Percentiles rank a stretch among this genome's conserved stretches.
Evolutionary conservation across 2,888 invertebrate genomes (phyloP).

Genomic region (Ophraella communa): DNA sequence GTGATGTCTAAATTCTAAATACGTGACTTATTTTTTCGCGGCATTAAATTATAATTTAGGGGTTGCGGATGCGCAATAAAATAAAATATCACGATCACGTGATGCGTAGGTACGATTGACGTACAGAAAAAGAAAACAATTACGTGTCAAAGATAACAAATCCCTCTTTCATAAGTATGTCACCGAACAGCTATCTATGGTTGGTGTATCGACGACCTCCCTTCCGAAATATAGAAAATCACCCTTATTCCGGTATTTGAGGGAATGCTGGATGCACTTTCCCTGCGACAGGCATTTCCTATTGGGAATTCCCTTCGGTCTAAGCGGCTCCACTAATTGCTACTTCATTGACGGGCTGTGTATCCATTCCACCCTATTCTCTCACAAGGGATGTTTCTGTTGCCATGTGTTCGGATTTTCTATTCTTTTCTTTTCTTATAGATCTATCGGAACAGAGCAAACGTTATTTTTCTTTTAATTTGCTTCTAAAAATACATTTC

Average conservation of each 20-base stretch:
- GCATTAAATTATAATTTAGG: background rate
- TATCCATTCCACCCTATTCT: background rate
- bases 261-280: constrained; percentile 19
- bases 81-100: background rate
- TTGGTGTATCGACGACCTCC: constrained; percentile 19
- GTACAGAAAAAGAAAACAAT: constrained; percentile 28
- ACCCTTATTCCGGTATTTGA: constrained; percentile 19
- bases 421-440: too few species aligned
- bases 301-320: constrained; percentile 57
- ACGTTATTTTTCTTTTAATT: too few species aligned
- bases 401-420: constrained; percentile 30
- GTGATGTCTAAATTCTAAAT: too few species aligned
- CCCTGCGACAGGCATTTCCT: constrained; percentile 45
- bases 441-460: too few species aligned
- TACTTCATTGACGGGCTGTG: constrained; percentile 37
- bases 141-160: constrained; percentile 32
- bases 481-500: too few species aligned
- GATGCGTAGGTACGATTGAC: background rate
- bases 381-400: constrained; percentile 20
- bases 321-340: constrained; percentile 58
- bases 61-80: background rate
- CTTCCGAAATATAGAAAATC: constrained; percentile 23
- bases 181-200: constrained; percentile 28
- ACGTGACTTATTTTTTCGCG: too few species aligned
- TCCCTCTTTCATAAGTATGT: constrained; percentile 32